Evolutionary conservation across 2,888 invertebrate species (phyloP), one percentile per base, ranked within the genome.

Genomic region (Lasioglossum calceatum): DNA sequence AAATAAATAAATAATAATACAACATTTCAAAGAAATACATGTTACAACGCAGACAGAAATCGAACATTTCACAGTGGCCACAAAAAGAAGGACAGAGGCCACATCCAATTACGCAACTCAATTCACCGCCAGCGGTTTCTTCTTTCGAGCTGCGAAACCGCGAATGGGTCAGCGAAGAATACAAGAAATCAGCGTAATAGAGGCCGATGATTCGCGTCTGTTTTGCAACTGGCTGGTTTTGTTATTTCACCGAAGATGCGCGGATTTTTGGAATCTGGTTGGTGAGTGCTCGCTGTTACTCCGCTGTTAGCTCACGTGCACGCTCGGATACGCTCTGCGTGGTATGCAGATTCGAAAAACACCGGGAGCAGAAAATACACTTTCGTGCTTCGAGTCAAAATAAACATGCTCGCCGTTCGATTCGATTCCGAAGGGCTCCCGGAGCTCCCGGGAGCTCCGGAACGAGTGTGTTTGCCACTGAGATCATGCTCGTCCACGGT

Each of bases 291-390:
- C 61, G 61, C 58, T n/a, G n/a, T 58, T 39, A n/a, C n/a, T 14
- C 44, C 32, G 32, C 42, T 27, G 75, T 80, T 79, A 36, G 71
- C 72, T 47, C 27, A 54, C 47, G 50, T n/a, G 50, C 73, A 50
- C 19, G 42, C 50, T 32, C 83, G 47, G 42, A 16, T 80, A 42
- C n/a, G 16, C 82, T 75, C 78, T 4, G 32, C 19, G 8, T 27
- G 32, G 72, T 79, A 78, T 70, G 85, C 77, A 77, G 83, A 88
- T 79, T 64, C 61, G 78, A 81, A 91, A 86, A 91, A 89, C 87
- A 91, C 78, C 47, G 79, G 75, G 79, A 82, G 84, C 84, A 83
- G 89, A 90, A 89, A 91, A 86, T 91, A 90, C 89, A 89, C 89
- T 82, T 76, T 50, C 23, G 32, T 76, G 82, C 77, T 89, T 85